phyloP scores from a whole-genome alignment of 53 echinoderm and acorn worm species.

The Crossaster papposus region DNA sequence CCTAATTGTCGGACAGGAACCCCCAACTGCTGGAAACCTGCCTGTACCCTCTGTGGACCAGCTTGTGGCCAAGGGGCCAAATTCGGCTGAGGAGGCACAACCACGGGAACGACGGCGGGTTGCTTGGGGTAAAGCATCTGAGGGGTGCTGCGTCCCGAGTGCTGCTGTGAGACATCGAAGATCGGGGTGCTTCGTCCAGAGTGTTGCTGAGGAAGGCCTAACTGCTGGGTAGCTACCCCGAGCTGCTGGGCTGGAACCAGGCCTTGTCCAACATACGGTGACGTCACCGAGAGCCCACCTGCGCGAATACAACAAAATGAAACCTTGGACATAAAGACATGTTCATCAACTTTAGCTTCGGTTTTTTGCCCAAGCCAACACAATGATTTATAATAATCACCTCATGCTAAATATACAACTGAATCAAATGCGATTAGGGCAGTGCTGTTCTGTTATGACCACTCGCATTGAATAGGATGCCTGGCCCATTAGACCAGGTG shows the following conservation, averaged over 20 bases:
- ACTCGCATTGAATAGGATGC: no score
- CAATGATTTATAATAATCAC: no score
- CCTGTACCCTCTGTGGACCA: neutral
- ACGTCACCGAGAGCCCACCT: neutral
- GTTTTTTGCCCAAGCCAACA: neutral
- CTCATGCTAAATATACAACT: no score
- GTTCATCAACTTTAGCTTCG: neutral
- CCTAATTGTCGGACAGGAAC: neutral
- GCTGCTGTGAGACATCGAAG: neutral
- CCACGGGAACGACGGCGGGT: neutral
- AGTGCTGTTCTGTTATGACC: no score
- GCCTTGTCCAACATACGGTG: neutral
- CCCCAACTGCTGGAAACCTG: neutral
- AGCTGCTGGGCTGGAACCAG: neutral
- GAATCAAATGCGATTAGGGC: no score
- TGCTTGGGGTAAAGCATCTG: neutral
- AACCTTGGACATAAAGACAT: neutral
- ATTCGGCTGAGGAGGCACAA: neutral
- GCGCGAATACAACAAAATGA: neutral
- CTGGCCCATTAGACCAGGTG: no score
- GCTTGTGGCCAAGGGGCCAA: neutral
- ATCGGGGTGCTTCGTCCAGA: neutral
- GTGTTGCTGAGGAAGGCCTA: neutral
- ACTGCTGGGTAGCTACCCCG: neutral
- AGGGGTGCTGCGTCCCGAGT: constrained; percentile 5